A percentile compares a stretch with the other conserved stretches of the same genome.
Evolutionary conservation across 2,113 vertebrate species (phyloP).

Genomic region (Leptodactylus fuscus): DNA sequence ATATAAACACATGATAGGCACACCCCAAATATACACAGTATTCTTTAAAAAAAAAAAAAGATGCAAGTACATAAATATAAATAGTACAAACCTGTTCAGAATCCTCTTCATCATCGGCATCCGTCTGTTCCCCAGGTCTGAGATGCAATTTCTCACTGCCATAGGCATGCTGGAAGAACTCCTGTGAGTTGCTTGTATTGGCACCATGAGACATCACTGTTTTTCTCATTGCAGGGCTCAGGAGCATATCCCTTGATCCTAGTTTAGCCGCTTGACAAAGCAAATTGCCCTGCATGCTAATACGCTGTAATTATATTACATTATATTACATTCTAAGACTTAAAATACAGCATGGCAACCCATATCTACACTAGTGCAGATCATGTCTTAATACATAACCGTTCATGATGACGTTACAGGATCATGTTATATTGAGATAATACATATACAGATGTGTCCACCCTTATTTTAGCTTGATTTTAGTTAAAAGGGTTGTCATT

Average conservation of each 20-base stretch:
- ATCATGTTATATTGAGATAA: too few relatives aligned
- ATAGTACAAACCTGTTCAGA: slow-evolving; percentile 72
- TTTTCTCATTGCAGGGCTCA: slow-evolving; percentile 79
- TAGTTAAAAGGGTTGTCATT: too few relatives aligned
- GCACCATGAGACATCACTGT: slow-evolving; percentile 63
- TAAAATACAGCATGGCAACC: background rate
- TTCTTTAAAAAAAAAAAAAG: too few relatives aligned
- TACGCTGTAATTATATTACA: slow-evolving; percentile 67
- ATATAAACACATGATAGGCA: background rate
- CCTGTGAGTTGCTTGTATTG: slow-evolving; percentile 78
- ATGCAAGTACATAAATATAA: too few relatives aligned
- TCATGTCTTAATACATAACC: too few relatives aligned
- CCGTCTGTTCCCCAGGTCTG: slow-evolving; percentile 76
- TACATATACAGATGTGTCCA: too few relatives aligned
- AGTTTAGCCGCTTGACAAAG: slow-evolving; percentile 79
- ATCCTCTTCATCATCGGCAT: slow-evolving; percentile 86
- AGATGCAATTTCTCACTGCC: slow-evolving; percentile 74
- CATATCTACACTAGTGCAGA: background rate
- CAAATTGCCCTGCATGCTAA: slow-evolving; percentile 74
- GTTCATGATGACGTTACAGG: too few relatives aligned
- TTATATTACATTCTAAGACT: background rate
- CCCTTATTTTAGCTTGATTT: too few relatives aligned
- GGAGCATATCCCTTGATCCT: slow-evolving; percentile 67
- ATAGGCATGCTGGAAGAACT: slow-evolving; percentile 77
- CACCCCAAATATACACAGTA: too few relatives aligned